Evolutionary conservation across 2,113 vertebrate genomes (phyloP), one percentile per base, ranked within the genome.

Genomic region (Gavialis gangeticus): DNA sequence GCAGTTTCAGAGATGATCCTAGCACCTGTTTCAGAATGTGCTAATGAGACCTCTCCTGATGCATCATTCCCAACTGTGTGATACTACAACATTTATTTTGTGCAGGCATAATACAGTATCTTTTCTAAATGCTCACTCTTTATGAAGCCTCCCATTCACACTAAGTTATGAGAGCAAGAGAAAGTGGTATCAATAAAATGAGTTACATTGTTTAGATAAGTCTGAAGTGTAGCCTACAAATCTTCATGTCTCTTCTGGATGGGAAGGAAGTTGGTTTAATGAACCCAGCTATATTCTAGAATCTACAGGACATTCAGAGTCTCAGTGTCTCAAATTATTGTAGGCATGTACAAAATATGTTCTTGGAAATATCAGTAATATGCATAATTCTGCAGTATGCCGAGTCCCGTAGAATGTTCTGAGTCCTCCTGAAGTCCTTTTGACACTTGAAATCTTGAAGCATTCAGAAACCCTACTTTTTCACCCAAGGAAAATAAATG

Each of bases 371-470:
- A 5, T 17, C 60, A 80, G 10, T 56, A 6, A n/a, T 30, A 3
- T 90, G 62, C 55, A 58, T 54, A 67, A 58, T 58, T 56, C 55
- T 78, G 12, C 25, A 27, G 75, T 30, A 69, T 6, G 3, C 14
- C 91, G 83, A 91, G 56, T 85, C 19, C 16, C 1, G 0, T 56
- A 46, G 75, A 91, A 69, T 82, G 92, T 58, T 55, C 30, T 67
- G 57, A 4, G 12, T 84, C 34, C 84, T 16, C 10, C 11, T 66
- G 71, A 75, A 91, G 54, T 4, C 55, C 8, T 82, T 92, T 89
- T 85, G 24, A 85, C n/a, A 91, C 28, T 3, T 30, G 62, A 17
- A 13, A 28, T 0, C 0, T 60, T 59, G 13, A 85, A 80, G 34
- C 2, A 0, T 11, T 27, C 84, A 90, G 17, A 88, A 69, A 82